Conservation (phyloP, 64 coral and sea anemone species). For the Pachyseris speciosa region DNA sequence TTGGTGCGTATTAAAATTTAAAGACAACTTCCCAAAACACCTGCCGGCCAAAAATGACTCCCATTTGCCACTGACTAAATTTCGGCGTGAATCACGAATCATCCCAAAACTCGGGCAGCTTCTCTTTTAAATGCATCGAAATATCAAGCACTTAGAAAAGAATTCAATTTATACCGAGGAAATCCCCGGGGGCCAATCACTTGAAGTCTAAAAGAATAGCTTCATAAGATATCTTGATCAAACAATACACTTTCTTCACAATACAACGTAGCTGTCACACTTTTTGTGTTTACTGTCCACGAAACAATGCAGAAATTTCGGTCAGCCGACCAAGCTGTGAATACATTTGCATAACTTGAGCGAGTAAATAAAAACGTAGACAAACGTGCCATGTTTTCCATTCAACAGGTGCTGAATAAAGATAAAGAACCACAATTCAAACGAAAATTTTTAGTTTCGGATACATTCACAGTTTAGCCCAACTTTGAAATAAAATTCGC, state of each 20-base stretch:
- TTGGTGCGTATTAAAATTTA: conserved; percentile 39
- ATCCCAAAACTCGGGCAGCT: neutral
- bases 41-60: neutral
- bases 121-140: neutral
- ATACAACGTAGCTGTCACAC: neutral
- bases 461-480: neutral
- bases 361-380: neutral
- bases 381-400: neutral
- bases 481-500: too few relatives aligned
- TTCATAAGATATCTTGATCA: neutral
- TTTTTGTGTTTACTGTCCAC: neutral
- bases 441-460: neutral
- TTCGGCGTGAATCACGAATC: conserved; percentile 5
- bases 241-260: neutral
- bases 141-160: neutral
- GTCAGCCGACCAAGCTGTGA: neutral
- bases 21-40: neutral
- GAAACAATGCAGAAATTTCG: neutral
- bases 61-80: neutral
- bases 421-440: neutral
- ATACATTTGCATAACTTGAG: conserved; percentile 10
- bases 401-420: conserved; percentile 29
- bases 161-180: neutral
- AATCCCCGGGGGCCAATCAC: neutral
- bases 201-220: neutral